phyloP scores from a whole-genome alignment of 2,113 vertebrate species.

The Puntigrus tetrazona region DNA sequence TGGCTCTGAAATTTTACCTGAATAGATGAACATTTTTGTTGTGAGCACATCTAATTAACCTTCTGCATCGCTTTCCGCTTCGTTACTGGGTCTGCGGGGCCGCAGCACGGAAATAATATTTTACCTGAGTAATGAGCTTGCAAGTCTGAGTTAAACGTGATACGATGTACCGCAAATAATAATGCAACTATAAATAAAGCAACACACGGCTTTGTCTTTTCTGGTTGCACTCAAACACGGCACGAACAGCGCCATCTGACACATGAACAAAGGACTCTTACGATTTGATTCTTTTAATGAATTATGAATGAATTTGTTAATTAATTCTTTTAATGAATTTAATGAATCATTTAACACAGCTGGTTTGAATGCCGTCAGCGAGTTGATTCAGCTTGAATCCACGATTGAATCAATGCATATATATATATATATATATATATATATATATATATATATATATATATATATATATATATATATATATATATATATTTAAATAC shows the following conservation, averaged over 20 bases:
- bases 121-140: conserved; percentile 1
- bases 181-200: not conserved
- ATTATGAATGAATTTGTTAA: not conserved
- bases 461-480: too few species aligned
- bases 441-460: too few species aligned
- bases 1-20: not conserved
- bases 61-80: not conserved
- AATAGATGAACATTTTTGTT: not conserved
- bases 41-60: not conserved
- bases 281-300: not conserved
- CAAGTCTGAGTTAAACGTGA: not conserved
- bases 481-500: too few species aligned
- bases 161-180: not conserved
- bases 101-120: not conserved
- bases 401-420: not conserved
- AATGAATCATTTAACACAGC: not conserved
- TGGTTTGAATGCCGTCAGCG: not conserved
- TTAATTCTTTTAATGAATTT: not conserved
- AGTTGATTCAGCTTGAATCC: not conserved
- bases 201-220: not conserved
- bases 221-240: not conserved
- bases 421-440: too few species aligned
- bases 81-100: not conserved
- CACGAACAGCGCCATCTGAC: not conserved
- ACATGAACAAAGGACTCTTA: not conserved